Percentiles rank a stretch among this genome's conserved stretches.
Conservation (phyloP, 2,113 vertebrate genomes). For the Nothoprocta perdicaria region DNA sequence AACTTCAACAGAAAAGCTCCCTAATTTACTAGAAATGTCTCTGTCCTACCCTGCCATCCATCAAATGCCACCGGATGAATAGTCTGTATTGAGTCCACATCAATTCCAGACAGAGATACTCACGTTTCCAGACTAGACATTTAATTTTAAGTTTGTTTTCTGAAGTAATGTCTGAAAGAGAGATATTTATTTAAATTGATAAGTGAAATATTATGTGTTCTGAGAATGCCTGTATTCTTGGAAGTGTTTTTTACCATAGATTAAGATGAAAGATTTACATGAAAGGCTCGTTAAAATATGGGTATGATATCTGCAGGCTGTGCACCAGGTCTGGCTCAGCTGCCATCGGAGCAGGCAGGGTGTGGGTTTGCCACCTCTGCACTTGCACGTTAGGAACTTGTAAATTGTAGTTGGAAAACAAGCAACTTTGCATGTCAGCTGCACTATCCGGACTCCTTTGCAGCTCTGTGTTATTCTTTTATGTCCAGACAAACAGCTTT, state of each 20-base stretch:
- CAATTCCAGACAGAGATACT: not conserved
- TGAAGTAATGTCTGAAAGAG: not conserved
- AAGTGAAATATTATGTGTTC: not conserved
- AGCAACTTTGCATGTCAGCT: not conserved
- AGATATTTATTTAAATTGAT: not conserved
- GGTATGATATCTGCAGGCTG: not conserved
- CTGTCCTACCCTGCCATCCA: not conserved
- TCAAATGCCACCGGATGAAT: not conserved
- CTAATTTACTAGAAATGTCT: not conserved
- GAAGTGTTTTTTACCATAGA: not conserved
- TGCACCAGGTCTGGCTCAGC: not conserved
- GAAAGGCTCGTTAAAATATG: not conserved
- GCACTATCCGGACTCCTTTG: not conserved
- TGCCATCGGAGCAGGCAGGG: not conserved
- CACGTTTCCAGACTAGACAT: not conserved
- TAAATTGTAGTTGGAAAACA: not conserved
- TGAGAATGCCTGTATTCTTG: not conserved
- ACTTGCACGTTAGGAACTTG: not conserved
- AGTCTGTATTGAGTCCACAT: not conserved
- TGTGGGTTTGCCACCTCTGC: not conserved
- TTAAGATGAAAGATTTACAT: not conserved
- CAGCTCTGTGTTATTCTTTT: not conserved
- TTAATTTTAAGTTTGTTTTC: not conserved
- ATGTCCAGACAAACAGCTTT: not conserved
- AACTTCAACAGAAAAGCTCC: not conserved